Evolutionary conservation across 2,888 invertebrate genomes (phyloP).

Genomic region (Tachina fera): DNA sequence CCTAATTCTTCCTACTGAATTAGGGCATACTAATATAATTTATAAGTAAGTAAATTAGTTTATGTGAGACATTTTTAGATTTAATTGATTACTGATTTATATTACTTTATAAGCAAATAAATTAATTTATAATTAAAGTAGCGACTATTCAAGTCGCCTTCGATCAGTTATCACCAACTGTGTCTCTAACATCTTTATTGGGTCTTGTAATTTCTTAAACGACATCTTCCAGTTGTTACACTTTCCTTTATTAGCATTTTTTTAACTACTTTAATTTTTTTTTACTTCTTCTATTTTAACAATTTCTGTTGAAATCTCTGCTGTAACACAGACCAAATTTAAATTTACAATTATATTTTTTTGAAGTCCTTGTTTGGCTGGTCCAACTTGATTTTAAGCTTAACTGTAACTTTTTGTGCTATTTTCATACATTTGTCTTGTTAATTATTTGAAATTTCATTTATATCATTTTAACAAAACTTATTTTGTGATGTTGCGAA

Average conservation of each 20-base stretch:
- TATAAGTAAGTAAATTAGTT: too few species aligned
- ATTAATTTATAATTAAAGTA: not conserved
- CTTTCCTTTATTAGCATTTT: conserved; percentile 46
- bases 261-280: not conserved
- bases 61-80: too few species aligned
- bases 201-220: not conserved
- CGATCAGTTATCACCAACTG: not conserved
- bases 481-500: conserved; percentile 26
- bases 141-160: not conserved
- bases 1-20: too few species aligned
- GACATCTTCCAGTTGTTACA: conserved; percentile 36
- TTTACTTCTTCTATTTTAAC: conserved; percentile 1
- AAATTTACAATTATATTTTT: not conserved
- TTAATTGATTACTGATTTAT: too few species aligned
- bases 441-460: conserved; percentile 50
- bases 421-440: conserved; percentile 9
- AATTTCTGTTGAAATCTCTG: conserved; percentile 8
- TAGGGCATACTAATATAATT: too few species aligned
- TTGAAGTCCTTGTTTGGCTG: conserved; percentile 63
- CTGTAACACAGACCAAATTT: conserved; percentile 34
- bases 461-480: conserved; percentile 11
- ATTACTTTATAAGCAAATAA: too few species aligned
- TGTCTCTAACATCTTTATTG: conserved; percentile 12
- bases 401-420: conserved; percentile 12
- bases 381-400: conserved; percentile 44